Conservation (phyloP, 2,797 vertebrate genomes). For the Crocodylus rhombifer region DNA sequence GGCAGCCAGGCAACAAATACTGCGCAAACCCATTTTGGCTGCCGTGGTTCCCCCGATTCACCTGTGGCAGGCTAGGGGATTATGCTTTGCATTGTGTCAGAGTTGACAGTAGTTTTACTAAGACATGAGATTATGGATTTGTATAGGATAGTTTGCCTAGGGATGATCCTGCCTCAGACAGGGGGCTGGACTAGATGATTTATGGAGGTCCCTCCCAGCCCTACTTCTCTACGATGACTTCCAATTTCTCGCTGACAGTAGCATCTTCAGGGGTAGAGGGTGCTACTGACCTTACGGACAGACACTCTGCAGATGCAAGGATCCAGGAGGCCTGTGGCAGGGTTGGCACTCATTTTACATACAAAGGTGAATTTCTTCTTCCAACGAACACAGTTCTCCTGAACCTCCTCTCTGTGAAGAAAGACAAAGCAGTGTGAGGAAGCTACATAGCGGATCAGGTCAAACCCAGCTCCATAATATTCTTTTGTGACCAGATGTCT, state of each 20-base stretch:
- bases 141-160: too few relatives aligned
- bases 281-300: conserved; percentile 90
- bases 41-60: background rate
- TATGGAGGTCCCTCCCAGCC: too few relatives aligned
- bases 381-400: conserved; percentile 96
- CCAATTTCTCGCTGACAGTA: too few relatives aligned
- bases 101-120: too few relatives aligned
- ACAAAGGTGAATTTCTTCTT: conserved; percentile 93
- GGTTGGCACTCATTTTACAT: conserved; percentile 94
- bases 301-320: conserved; percentile 94
- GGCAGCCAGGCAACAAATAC: too few relatives aligned
- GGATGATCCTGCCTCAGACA: too few relatives aligned
- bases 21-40: too few relatives aligned
- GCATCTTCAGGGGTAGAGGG: conserved; percentile 38
- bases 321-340: conserved; percentile 91
- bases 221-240: too few relatives aligned
- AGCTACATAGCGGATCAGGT: background rate
- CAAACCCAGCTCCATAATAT: background rate
- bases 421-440: background rate
- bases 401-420: conserved; percentile 89
- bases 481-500: background rate
- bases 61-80: too few relatives aligned
- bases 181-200: too few relatives aligned
- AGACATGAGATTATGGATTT: too few relatives aligned
- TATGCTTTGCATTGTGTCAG: too few relatives aligned